Base-by-base conservation (phyloP, 1,140 invertebrate species). In the Zaprionus nigranus region DNA sequence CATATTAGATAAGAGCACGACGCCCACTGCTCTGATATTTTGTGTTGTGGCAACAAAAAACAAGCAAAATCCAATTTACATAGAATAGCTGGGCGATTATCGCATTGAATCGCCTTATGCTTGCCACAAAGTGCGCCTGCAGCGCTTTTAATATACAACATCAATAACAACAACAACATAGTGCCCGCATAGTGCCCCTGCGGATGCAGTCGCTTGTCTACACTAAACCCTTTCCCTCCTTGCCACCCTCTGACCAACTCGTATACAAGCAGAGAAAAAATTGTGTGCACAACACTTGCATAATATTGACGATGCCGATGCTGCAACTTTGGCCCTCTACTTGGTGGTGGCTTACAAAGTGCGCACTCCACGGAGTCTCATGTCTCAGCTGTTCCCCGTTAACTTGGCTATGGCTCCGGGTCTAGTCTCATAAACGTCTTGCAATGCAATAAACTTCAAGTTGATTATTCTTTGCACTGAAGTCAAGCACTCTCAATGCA, bases 1-100 rank as follows among this genome's bases (percentile, higher is more conserved):
- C 26, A 28, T 70, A 70, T 66, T 70, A 64, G 61, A 51, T 36
- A 40, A 75, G 49, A n/a, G 7, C 2, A 11, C 20, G 20, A 56
- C 36, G 36, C 36, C 53, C 53, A 57, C 53, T 20, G 24, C 4
- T 13, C 2, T 17, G 7, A n/a, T 11, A 40, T 54, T 70, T 84
- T 83, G 78, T 83, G 74, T 78, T 64, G 66, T 54, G 64, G 12
- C 20, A 22, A 60, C 57, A 65, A 64, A 61, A 85, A 62, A 75
- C 69, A 81, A 78, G 78, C 64, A 75, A 84, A 81, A 79, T 67
- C 40, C 75, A 82, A 86, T 85, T 82, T 85, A 79, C 82, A 86
- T 82, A 79, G 79, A 85, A 85, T 82, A 85, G 64, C 78, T 75
- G 28, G 53, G 60, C 70, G 78, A 82, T 81, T 86, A 86, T 82